phyloP scores from a whole-genome alignment of 2,113 vertebrate species.

The Brienomyrus brachyistius region DNA sequence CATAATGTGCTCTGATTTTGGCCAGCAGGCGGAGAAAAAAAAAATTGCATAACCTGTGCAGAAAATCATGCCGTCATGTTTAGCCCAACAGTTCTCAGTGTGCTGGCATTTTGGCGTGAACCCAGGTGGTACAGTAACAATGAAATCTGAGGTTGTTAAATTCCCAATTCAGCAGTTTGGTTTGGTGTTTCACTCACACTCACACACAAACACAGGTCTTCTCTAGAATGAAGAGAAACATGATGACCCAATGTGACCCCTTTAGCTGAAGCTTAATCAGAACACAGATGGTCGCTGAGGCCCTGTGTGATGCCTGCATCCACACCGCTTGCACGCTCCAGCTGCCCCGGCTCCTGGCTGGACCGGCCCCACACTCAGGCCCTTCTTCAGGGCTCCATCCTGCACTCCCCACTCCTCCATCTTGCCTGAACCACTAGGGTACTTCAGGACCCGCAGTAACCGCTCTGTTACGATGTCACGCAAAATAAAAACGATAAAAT shows the following conservation, averaged over 20 bases:
- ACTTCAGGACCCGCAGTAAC: neutral
- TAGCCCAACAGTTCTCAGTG: neutral
- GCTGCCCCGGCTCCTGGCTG: neutral
- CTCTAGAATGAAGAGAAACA: neutral
- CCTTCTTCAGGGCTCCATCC: neutral
- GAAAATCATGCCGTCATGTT: constrained; percentile 3
- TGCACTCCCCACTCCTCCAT: neutral
- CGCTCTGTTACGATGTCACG: neutral
- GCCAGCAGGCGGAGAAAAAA: neutral
- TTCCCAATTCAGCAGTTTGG: neutral
- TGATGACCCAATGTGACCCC: neutral
- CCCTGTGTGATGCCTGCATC: neutral
- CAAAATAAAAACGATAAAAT: neutral
- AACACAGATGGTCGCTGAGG: neutral
- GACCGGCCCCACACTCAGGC: neutral
- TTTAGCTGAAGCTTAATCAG: neutral
- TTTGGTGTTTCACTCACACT: neutral
- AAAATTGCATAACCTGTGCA: constrained; percentile 15
- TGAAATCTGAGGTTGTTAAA: neutral
- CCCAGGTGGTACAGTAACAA: neutral
- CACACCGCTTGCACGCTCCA: no score
- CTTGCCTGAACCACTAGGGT: neutral
- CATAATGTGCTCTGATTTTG: neutral
- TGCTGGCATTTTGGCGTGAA: neutral
- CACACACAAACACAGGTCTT: neutral